Evolutionary conservation across 37 sponge, comb jelly and placozoan genomes (phyloP).

Genomic region (Chondrosia reniformis): DNA sequence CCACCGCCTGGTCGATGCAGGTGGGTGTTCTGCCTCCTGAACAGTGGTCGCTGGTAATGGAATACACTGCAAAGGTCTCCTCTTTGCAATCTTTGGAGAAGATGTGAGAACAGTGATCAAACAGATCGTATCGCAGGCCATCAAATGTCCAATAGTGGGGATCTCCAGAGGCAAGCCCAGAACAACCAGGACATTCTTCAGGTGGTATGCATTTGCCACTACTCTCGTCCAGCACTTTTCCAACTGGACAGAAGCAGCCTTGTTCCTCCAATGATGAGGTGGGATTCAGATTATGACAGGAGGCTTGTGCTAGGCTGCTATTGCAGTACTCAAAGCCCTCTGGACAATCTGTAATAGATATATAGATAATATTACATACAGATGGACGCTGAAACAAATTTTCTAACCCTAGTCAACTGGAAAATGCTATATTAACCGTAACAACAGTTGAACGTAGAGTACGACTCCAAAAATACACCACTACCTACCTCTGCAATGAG

Average conservation of each 20-base stretch:
- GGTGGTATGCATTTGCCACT: neutral
- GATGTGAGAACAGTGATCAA: conserved; percentile 14
- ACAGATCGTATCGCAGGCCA: neutral
- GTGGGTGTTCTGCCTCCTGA: conserved; percentile 4
- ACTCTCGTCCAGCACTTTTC: neutral
- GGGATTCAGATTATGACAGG: no score
- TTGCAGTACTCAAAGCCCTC: no score
- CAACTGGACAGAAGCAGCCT: conserved; percentile 23
- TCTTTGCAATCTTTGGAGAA: conserved; percentile 13
- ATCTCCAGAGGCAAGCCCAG: conserved; percentile 3
- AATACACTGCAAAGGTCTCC: neutral
- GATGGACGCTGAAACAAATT: no score
- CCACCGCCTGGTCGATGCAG: neutral
- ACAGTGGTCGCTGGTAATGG: neutral
- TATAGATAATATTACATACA: no score
- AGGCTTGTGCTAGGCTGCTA: no score
- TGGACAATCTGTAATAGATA: no score
- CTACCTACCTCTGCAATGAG: no score
- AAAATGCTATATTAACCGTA: no score
- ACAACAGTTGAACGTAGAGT: no score
- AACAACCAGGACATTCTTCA: neutral
- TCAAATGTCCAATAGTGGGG: conserved; percentile 7
- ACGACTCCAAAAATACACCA: no score
- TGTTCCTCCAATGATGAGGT: no score
- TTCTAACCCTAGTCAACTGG: no score